phyloP scores from a whole-genome alignment of 2,113 vertebrate genomes.

The Otus sunia region DNA sequence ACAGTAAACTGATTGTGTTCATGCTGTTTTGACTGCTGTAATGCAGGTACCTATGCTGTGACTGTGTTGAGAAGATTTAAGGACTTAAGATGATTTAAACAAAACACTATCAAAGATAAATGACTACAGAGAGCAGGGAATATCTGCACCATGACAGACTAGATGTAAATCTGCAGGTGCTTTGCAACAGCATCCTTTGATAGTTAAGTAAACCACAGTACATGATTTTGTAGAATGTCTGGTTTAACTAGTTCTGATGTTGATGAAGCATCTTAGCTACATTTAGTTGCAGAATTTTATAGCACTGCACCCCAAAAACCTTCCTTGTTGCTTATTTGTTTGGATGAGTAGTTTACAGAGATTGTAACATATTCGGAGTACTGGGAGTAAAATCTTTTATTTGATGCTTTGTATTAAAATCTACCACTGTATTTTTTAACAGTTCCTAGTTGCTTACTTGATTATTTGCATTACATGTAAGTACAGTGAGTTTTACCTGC shows the following conservation, averaged over 20 bases:
- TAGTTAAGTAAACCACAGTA: background rate
- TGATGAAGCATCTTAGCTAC: background rate
- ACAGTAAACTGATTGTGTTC: background rate
- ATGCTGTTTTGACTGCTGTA: background rate
- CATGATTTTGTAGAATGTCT: background rate
- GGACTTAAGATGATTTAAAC: background rate
- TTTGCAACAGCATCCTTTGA: background rate
- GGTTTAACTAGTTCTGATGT: background rate
- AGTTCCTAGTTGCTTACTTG: background rate
- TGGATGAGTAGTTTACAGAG: background rate
- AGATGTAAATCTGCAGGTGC: background rate
- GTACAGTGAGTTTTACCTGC: background rate
- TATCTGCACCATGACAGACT: background rate
- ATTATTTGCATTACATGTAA: background rate
- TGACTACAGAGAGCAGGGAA: background rate
- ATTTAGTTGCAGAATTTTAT: background rate
- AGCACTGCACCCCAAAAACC: background rate
- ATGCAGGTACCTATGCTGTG: background rate
- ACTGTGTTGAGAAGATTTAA: background rate
- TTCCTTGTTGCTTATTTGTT: background rate
- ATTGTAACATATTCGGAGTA: background rate
- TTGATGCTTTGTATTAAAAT: background rate
- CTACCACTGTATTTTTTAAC: background rate
- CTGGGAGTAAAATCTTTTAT: background rate
- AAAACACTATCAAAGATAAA: background rate